Base-by-base conservation (phyloP, 2,888 invertebrate species). In the Girardia tigrina region DNA sequence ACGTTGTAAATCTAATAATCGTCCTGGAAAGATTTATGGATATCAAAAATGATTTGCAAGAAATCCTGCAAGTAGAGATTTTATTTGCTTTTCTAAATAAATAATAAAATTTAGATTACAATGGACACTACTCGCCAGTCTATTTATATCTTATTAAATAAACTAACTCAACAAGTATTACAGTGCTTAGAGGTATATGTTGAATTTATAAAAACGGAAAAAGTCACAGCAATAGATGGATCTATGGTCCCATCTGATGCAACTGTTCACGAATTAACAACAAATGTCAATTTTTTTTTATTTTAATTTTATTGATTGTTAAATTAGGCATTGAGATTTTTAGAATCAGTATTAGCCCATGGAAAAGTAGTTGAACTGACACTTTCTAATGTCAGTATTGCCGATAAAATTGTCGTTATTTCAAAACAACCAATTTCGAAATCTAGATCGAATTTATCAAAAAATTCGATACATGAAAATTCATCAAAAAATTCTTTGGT, bases 251-350 rank as follows among this genome's bases (percentile, higher is more conserved):
- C 74, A 4, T 26, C 74, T n/a, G 74, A 74, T 74, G 74, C 74
- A 23, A 74, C 74, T 28, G 74, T 74, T 42, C 74, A 74, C 26
- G 74, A 74, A 56, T 69, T 74, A 42, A 74, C 74, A 8, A 74
- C 74, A 26, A 74, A 74, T 74, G 74, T 74, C 16, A 20, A 26
- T 74, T 56, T 29, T 6, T 8, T 29, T 2, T 6, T 28, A 26
- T 4, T 12, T 70, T 8, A 28, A n/a, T 4, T 4, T 4, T 20
- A 20, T 6, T 12, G n/a, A 56, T 8, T 56, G 56, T 4, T 16
- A 20, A 8, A 20, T 56, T 56, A 56, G 56, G 56, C 56, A 4
- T 23, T 56, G n/a, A 4, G 56, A 4, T 56, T 56, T n/a, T 56
- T 56, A n/a, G 56, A 56, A 56, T 20, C 56, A 2, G n/a, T 56